Conservation (phyloP, 2,888 invertebrate species). For the Unio delphinus region DNA sequence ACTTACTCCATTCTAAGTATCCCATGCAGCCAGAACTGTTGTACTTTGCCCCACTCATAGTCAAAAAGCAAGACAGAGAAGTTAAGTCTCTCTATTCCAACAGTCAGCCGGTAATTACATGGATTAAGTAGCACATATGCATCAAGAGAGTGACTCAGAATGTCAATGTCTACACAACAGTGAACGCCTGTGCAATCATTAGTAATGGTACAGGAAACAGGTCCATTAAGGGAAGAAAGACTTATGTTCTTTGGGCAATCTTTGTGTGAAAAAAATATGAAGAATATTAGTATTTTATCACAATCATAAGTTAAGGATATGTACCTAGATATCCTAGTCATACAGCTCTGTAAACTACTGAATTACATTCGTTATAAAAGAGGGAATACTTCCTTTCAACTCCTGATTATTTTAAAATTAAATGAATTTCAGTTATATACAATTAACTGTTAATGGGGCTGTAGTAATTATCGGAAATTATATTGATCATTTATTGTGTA, state of each 20-base stretch:
- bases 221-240: constrained; percentile 9
- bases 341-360: too few relatives aligned
- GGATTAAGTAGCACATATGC: constrained; percentile 13
- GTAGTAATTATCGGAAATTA: too few relatives aligned
- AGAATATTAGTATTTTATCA: not conserved
- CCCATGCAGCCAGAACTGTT: constrained; percentile 10
- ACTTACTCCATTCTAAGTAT: constrained; percentile 16
- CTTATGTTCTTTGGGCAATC: constrained; percentile 11
- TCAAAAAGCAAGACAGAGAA: constrained; percentile 14
- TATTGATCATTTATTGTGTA: too few relatives aligned
- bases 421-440: too few relatives aligned
- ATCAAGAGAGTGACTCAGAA: constrained; percentile 12
- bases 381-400: too few relatives aligned
- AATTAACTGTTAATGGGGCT: too few relatives aligned
- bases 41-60: constrained; percentile 15
- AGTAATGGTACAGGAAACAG: constrained; percentile 25
- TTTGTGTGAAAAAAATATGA: constrained; percentile 3
- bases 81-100: constrained; percentile 22
- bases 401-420: too few relatives aligned
- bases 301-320: not conserved
- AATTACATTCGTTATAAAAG: too few relatives aligned
- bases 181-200: constrained; percentile 24
- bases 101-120: constrained; percentile 11
- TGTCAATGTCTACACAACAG: constrained; percentile 24
- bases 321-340: too few relatives aligned